Percentiles rank a stretch among this genome's conserved stretches.
phyloP scores from a whole-genome alignment of 2,888 invertebrate species.

The Schizotus pectinicornis region DNA sequence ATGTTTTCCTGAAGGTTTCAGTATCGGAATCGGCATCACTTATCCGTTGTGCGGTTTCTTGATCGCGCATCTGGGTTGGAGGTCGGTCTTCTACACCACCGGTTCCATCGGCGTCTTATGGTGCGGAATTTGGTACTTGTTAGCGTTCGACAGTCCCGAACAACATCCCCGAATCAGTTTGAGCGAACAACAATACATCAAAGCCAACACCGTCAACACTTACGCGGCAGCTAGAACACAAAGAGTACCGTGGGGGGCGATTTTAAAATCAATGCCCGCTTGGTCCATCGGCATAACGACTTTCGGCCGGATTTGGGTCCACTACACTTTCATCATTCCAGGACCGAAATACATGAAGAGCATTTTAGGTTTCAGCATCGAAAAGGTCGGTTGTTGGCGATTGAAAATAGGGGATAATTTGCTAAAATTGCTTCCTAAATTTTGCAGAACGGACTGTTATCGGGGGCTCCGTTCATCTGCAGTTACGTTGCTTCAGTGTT shows the following conservation, averaged over 20 bases:
- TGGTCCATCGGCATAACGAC: conserved; percentile 77
- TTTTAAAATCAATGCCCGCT: conserved; percentile 68
- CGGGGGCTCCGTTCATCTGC: conserved; percentile 72
- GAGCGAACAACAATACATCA: conserved; percentile 70
- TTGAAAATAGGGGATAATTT: background rate
- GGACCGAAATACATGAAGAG: conserved; percentile 76
- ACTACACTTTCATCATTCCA: conserved; percentile 74
- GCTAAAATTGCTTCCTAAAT: conserved; percentile 19
- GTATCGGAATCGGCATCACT: conserved; percentile 75
- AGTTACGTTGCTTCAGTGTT: conserved; percentile 73
- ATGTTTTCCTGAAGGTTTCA: conserved; percentile 64
- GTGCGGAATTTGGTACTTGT: conserved; percentile 72
- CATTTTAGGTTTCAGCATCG: conserved; percentile 71
- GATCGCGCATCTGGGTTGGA: conserved; percentile 72
- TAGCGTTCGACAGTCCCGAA: conserved; percentile 72
- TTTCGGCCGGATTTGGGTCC: conserved; percentile 77
- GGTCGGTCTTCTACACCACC: conserved; percentile 72
- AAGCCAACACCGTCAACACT: conserved; percentile 64
- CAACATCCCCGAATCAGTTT: conserved; percentile 71
- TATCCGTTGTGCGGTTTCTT: conserved; percentile 74
- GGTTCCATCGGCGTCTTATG: conserved; percentile 67
- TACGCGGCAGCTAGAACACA: conserved; percentile 59
- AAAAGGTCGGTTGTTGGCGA: conserved; percentile 58
- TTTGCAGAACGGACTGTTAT: conserved; percentile 69
- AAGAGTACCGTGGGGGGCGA: conserved; percentile 69